Evolutionary conservation across 2,797 vertebrate species (phyloP).

Genomic region (Lepilemur septentrionalis): DNA sequence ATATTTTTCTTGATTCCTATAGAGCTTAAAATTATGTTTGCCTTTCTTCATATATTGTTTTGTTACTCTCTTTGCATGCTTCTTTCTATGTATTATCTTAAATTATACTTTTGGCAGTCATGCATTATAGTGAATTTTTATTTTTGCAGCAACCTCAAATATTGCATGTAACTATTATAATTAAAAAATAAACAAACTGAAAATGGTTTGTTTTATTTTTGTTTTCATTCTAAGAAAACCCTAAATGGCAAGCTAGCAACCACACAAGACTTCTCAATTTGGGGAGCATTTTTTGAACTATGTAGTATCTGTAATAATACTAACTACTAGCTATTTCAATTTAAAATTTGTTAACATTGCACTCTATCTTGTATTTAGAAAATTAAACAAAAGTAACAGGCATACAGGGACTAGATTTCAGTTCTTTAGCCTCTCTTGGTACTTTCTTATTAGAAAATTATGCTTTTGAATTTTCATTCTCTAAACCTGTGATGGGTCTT

Average conservation of each 20-base stretch:
- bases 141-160: slow-evolving; percentile 60
- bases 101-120: slow-evolving; percentile 62
- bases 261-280: slow-evolving; percentile 18
- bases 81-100: slow-evolving; percentile 75
- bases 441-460: not conserved
- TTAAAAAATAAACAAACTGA: slow-evolving; percentile 76
- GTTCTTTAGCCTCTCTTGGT: not conserved
- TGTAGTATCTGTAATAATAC: not conserved
- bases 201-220: slow-evolving; percentile 75
- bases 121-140: slow-evolving; percentile 69
- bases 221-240: slow-evolving; percentile 65
- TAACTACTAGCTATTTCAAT: not conserved
- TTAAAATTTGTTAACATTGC: not conserved
- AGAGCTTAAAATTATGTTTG: not conserved
- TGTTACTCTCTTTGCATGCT: slow-evolving; percentile 78
- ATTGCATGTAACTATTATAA: slow-evolving; percentile 67
- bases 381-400: not conserved
- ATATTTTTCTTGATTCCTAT: not conserved
- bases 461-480: not conserved
- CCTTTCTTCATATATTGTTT: slow-evolving; percentile 62
- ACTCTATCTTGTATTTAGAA: not conserved
- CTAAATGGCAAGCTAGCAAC: slow-evolving; percentile 83
- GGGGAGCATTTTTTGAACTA: not conserved
- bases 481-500: not conserved
- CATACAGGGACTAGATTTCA: not conserved